Evolutionary conservation across 37 sponge, comb jelly and placozoan species (phyloP).

Genomic region (Haliclona indistincta): DNA sequence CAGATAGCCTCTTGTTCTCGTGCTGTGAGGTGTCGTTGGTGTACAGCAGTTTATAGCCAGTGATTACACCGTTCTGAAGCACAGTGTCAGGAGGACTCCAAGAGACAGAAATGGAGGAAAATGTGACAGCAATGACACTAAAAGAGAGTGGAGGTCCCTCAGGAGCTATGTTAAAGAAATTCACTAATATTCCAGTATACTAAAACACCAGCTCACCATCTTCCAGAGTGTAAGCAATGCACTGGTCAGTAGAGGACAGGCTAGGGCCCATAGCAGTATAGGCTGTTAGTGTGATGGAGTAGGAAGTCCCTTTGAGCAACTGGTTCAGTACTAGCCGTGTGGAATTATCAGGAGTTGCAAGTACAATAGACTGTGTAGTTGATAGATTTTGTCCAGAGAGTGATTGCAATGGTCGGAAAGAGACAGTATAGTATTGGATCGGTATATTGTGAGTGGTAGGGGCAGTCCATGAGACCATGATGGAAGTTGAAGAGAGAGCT

Average conservation of each 20-base stretch:
- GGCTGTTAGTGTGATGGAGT: slow-evolving; percentile 31
- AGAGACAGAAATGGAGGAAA: neutral
- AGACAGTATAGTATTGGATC: slow-evolving; percentile 27
- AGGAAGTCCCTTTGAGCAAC: slow-evolving; percentile 18
- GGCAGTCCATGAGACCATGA: slow-evolving; percentile 19
- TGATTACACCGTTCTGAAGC: neutral
- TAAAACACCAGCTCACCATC: slow-evolving; percentile 32
- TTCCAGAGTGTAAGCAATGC: slow-evolving; percentile 5
- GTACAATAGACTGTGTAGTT: neutral
- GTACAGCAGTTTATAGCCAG: neutral
- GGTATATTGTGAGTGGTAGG: slow-evolving; percentile 19
- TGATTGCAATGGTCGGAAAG: neutral
- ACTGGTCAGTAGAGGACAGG: neutral
- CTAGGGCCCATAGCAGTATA: slow-evolving; percentile 35
- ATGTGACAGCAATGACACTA: neutral
- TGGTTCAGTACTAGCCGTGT: neutral
- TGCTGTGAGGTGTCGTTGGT: no score
- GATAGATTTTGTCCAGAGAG: slow-evolving; percentile 10
- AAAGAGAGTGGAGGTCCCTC: neutral
- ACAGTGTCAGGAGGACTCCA: neutral
- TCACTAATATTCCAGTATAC: neutral
- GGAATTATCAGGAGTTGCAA: slow-evolving; percentile 6
- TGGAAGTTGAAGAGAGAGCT: slow-evolving; percentile 25
- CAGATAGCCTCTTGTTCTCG: no score
- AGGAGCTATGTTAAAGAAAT: neutral